Base-by-base conservation (phyloP, 2,888 invertebrate species). In the Diplolepis rosae region DNA sequence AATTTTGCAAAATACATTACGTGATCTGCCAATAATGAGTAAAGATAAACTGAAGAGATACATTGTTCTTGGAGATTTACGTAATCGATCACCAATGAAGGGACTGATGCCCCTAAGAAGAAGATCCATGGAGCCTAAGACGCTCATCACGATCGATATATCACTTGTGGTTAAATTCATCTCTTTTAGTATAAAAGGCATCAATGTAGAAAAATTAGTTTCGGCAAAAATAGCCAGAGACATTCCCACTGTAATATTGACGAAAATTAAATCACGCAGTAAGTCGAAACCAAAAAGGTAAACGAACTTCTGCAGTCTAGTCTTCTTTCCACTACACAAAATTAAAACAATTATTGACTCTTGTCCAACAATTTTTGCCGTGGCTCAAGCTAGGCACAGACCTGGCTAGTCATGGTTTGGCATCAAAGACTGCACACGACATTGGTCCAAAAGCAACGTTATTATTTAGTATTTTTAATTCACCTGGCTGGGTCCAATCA, bases 191-290 rank as follows among this genome's bases (percentile, higher is more conserved):
- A 94, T 93, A 61, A 94, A 92, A 1, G 94, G 93, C 4, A 93
- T 90, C 61, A 94, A 82, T 13, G 93, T 83, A 0, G 93, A 92
- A 83, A 94, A 94, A 81, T 93, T 94, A 0, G 93, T 90, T 84
- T 94, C 94, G 0, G 93, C 93, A 80, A 93, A 93, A 6, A 93
- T 90, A 0, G 93, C 93, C 39, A 94, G 85, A 0, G 94, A 92
- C 84, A 94, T 89, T 15, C 94, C 94, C 54, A 93, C 71, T 89
- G 93, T 90, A 74, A 94, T 92, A 79, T 92, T 94, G 0, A 93
- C 90, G 82, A 93, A 94, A 77, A 92, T 90, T 27, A 92, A 92
- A 87, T 94, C 94, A 74, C 89, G 90, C n/a, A 94, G 85, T 51
- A 94, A 89, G 50, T 91, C 92, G 66, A 94, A 87, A 86, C 94